These are phyloP conservation scores for Junonia oenone DNA, from an alignment of 2,888 invertebrate genomes.

Conservation along the genomic window DNA sequence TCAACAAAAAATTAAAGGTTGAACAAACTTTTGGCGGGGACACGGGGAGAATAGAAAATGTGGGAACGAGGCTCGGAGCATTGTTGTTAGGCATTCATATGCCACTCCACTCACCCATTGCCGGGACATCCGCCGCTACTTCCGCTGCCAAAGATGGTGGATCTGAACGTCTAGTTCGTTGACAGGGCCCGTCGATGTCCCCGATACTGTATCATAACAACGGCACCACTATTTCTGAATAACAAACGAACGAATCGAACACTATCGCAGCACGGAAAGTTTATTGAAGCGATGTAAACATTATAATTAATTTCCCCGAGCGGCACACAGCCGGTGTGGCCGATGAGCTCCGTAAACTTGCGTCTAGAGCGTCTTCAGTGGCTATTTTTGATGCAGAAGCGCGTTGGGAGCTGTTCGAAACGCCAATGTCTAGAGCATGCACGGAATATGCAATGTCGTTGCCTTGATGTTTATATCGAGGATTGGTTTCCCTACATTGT, in stretches of 20 bases:
- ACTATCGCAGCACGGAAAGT: slow-evolving; percentile 27
- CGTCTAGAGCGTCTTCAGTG: slow-evolving; percentile 69
- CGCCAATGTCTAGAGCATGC: slow-evolving; percentile 79
- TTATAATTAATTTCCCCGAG: slow-evolving; percentile 34
- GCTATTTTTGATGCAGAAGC: slow-evolving; percentile 79
- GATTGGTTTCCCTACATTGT: slow-evolving; percentile 27
- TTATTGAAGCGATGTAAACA: slow-evolving; percentile 29
- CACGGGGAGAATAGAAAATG: slow-evolving; percentile 74
- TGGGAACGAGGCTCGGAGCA: slow-evolving; percentile 61
- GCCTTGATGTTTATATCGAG: slow-evolving; percentile 56
- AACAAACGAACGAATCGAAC: slow-evolving; percentile 30
- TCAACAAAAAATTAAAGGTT: slow-evolving; percentile 72
- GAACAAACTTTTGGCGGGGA: slow-evolving; percentile 73
- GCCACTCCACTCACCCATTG: slow-evolving; percentile 72
- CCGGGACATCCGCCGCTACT: slow-evolving; percentile 75
- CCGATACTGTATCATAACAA: slow-evolving; percentile 47
- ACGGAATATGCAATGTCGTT: slow-evolving; percentile 78
- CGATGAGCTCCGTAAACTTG: slow-evolving; percentile 68
- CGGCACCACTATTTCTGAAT: slow-evolving; percentile 36
- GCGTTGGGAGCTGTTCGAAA: slow-evolving; percentile 64
- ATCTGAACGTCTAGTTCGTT: slow-evolving; percentile 69
- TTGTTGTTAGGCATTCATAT: slow-evolving; percentile 75
- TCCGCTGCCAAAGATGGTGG: slow-evolving; percentile 79
- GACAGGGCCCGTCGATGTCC: slow-evolving; percentile 54
- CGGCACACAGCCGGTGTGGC: slow-evolving; percentile 56